Conservation (phyloP, 2,888 invertebrate genomes). For the Reticulitermes lucifugus region DNA sequence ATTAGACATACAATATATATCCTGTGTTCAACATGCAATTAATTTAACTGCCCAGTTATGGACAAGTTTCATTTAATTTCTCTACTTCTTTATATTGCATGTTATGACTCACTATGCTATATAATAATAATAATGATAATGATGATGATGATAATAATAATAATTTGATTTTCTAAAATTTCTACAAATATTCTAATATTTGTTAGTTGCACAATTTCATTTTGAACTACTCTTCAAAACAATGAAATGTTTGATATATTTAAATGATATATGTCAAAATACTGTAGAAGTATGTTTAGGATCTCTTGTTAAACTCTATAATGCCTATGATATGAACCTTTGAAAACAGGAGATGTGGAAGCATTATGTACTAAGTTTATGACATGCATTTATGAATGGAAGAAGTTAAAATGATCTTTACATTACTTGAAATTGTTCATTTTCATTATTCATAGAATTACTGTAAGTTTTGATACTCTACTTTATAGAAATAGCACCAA, state of each 20-base stretch:
- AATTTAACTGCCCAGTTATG: not conserved
- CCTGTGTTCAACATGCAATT: not conserved
- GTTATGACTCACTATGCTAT: not conserved
- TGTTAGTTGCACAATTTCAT: not conserved
- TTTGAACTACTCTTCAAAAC: not conserved
- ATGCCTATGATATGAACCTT: not conserved
- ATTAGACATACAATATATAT: not conserved
- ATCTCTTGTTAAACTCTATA: not conserved
- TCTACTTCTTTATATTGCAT: not conserved
- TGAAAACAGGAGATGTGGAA: not conserved
- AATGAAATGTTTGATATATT: not conserved
- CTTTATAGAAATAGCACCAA: conserved; percentile 26
- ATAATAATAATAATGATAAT: not conserved
- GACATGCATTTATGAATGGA: not conserved
- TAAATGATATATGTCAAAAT: not conserved
- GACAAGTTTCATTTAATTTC: not conserved
- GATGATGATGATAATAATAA: too few species aligned
- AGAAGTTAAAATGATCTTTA: not conserved
- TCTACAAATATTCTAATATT: not conserved
- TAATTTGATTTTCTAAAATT: not conserved
- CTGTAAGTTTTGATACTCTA: not conserved
- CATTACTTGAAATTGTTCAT: not conserved
- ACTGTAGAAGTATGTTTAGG: not conserved
- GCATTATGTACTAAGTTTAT: not conserved
- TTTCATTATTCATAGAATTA: not conserved